phyloP scores from a whole-genome alignment of 2,888 invertebrate genomes.

The Bembecia ichneumoniformis region DNA sequence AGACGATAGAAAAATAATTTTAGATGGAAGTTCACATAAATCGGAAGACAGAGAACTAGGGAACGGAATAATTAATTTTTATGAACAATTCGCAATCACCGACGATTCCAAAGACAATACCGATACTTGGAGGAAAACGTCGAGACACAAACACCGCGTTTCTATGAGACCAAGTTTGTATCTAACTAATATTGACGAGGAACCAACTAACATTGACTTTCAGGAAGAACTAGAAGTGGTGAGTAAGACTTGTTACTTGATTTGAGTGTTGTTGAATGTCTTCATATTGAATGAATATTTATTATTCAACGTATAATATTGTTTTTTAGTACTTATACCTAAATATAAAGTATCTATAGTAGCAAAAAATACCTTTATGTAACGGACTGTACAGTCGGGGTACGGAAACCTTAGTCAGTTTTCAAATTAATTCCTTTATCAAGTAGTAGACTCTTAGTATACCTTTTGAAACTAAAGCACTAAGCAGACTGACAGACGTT shows the following conservation, averaged over 20 bases:
- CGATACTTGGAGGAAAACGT: constrained; percentile 31
- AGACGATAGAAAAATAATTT: constrained; percentile 22
- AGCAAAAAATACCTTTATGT: too few relatives aligned
- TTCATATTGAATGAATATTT: neutral
- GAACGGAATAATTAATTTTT: constrained; percentile 44
- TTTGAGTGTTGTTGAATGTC: too few relatives aligned
- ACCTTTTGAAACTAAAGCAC: too few relatives aligned
- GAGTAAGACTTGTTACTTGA: constrained; percentile 16
- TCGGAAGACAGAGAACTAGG: constrained; percentile 25
- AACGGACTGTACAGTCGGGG: too few relatives aligned
- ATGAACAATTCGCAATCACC: constrained; percentile 55
- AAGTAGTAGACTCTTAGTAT: too few relatives aligned
- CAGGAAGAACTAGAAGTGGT: constrained; percentile 47
- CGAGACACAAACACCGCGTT: constrained; percentile 38
- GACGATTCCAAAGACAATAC: constrained; percentile 37
- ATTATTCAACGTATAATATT: too few relatives aligned
- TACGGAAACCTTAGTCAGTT: too few relatives aligned
- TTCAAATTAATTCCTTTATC: too few relatives aligned
- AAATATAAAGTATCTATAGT: too few relatives aligned
- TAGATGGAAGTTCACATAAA: constrained; percentile 16
- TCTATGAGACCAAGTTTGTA: constrained; percentile 57
- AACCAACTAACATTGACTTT: constrained; percentile 33
- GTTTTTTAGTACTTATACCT: too few relatives aligned
- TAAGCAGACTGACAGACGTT: too few relatives aligned
- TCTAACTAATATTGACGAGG: constrained; percentile 57